Conservation (phyloP, 1,140 invertebrate species). For the Drosophila micromelanica region DNA sequence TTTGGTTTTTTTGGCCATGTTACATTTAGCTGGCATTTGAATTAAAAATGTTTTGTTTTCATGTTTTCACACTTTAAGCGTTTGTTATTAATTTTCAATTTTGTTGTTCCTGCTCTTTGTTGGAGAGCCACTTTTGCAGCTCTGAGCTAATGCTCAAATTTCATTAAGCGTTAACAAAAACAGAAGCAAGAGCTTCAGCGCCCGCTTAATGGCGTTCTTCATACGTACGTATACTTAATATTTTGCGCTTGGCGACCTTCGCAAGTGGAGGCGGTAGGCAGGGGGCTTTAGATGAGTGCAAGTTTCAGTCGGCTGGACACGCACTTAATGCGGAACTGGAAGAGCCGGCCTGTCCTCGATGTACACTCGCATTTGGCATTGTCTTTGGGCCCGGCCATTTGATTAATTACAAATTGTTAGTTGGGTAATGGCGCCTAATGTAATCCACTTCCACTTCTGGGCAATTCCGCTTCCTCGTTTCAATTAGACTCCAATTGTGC, state of each 20-base stretch:
- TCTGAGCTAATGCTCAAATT: constrained; percentile 63
- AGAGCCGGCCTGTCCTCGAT: constrained; percentile 31
- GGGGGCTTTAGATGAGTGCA: constrained; percentile 54
- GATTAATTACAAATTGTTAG: constrained; percentile 70
- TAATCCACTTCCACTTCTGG: constrained; percentile 47
- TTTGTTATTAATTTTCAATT: constrained; percentile 48
- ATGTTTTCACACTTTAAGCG: constrained; percentile 26
- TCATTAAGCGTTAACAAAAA: constrained; percentile 59
- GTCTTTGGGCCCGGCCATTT: constrained; percentile 27
- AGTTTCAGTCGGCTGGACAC: constrained; percentile 48
- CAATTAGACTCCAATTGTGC: constrained; percentile 76
- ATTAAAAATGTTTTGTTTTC: constrained; percentile 52
- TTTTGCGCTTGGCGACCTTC: constrained; percentile 60
- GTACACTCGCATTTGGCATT: constrained; percentile 50
- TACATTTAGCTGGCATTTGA: constrained; percentile 53
- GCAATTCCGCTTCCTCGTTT: constrained; percentile 62
- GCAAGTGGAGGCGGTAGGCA: background rate
- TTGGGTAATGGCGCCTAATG: constrained; percentile 63
- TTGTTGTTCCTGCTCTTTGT: constrained; percentile 69
- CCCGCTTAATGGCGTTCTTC: constrained; percentile 66
- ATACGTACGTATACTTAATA: constrained; percentile 63
- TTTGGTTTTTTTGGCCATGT: constrained; percentile 55
- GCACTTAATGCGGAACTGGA: constrained; percentile 53
- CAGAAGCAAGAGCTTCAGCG: constrained; percentile 43
- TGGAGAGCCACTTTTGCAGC: constrained; percentile 25